Base-by-base conservation (phyloP, 2,797 vertebrate species). In the Tapirus indicus region DNA sequence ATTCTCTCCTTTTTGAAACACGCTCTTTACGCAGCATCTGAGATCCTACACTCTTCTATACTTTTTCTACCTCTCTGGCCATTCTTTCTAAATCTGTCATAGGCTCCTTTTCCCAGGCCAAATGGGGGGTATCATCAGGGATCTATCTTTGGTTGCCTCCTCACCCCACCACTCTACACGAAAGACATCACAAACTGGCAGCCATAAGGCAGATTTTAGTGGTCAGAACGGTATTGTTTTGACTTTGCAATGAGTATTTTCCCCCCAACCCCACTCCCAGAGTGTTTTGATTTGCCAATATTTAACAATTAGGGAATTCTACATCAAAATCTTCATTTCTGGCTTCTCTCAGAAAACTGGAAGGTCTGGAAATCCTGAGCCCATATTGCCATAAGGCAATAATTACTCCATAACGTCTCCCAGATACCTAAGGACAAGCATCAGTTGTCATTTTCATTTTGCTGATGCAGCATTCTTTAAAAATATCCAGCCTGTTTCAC, bases 1-100 rank as follows among this genome's bases (percentile, higher is more conserved):
- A 92, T 82, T 94, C 29, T 38, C 47, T 87, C 47, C 82, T 49
- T 87, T 95, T 80, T 68, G 16, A 92, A 95, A 88, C 17, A 82
- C 41, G 6, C 56, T 72, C 64, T 95, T 95, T 89, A 93, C 71
- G 85, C 64, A 90, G 54, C 80, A 93, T 85, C 44, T 44, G 86
- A 72, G 54, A 84, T 18, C 29, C 10, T 64, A 44, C 3, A 71
- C 23, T 32, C 71, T 44, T 49, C 75, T 74, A n/a, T 21, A 79
- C 44, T 80, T 80, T 88, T 78, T 47, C 71, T 71, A 49, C 27
- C 47, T 72, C 84, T 85, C 54, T 85, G 29, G 71, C 21, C 64
- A 47, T 72, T 96, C 71, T 83, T 83, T 77, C 72, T 84, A 80
- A 93, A 89, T 52, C 54, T 89, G 79, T 69, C 66, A 84, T n/a